Evolutionary conservation across 2,888 invertebrate genomes (phyloP), one percentile per base, ranked within the genome.

Genomic region (Gymnoscelis rufifasciata): DNA sequence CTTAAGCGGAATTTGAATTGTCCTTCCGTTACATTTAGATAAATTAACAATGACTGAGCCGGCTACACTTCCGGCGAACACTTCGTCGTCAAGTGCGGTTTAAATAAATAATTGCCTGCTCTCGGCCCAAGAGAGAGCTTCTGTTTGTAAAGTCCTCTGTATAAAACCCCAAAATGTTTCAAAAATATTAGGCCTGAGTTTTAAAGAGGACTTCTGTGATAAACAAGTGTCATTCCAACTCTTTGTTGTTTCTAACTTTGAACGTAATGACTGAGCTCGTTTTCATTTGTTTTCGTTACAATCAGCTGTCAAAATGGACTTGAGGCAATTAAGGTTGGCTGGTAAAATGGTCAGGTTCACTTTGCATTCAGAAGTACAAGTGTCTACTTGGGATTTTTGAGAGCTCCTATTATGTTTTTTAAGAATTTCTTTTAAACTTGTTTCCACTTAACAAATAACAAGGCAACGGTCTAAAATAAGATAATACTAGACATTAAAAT

Each of bases 241-340:
- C 27, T 40, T 33, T 38, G 33, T 39, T 43, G 28, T 43, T 37
- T 23, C 24, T 12, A 30, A 19, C 19, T 19, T 19, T n/a, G 23
- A 43, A 40, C 23, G 29, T 47, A 46, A 54, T 47, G 33, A 52
- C 51, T n/a, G 11, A 40, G 46, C 41, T 49, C 51, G 49, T 57
- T 57, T 57, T 52, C 62, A 69, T 71, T 75, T 68, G 62, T 72
- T 68, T 71, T 66, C 52, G 47, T 46, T 52, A 70, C 67, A 71
- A 74, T 71, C 67, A 71, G 59, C 68, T 74, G 78, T 76, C 76
- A 77, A 69, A 75, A 73, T 72, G 68, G 68, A 74, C 69, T 73
- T 50, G 45, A 56, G 62, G 68, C 73, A 75, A 79, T 81, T 78
- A 79, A 60, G 66, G 62, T 59, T 59, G 60, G 38, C 26, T 6